Evolutionary conservation across 2,888 invertebrate species (phyloP).

Genomic region (Yponomeuta sedellus): DNA sequence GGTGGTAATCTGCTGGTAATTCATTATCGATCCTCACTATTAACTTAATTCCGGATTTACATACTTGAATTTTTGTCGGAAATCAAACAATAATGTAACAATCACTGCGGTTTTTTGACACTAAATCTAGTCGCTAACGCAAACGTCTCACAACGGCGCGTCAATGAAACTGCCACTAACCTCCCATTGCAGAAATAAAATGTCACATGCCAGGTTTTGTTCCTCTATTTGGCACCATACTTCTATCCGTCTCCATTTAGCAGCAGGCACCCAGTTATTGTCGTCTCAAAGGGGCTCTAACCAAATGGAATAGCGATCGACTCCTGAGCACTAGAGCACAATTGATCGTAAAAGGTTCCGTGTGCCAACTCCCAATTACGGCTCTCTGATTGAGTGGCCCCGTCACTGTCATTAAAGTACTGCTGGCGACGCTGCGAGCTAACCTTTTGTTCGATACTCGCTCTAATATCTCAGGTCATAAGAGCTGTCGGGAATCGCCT

Average conservation of each 20-base stretch:
- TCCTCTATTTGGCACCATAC: not conserved
- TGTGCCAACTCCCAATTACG: constrained; percentile 54
- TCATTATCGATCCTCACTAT: too few relatives aligned
- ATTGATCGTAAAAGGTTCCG: constrained; percentile 51
- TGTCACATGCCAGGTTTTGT: too few relatives aligned
- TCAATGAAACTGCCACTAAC: too few relatives aligned
- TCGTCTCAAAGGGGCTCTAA: not conserved
- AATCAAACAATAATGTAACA: too few relatives aligned
- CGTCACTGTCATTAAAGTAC: not conserved
- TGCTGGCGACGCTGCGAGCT: not conserved
- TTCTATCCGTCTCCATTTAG: not conserved
- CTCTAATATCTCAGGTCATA: not conserved
- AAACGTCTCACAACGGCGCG: too few relatives aligned
- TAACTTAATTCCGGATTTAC: too few relatives aligned
- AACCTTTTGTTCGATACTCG: not conserved
- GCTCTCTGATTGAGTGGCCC: constrained; percentile 40
- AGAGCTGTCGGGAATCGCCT: not conserved
- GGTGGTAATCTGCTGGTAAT: too few relatives aligned
- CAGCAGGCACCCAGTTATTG: not conserved
- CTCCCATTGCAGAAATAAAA: too few relatives aligned
- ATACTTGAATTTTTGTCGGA: too few relatives aligned
- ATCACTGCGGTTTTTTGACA: too few relatives aligned
- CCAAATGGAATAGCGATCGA: constrained; percentile 31
- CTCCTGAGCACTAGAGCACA: constrained; percentile 30
- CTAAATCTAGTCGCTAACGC: too few relatives aligned